Conservation (phyloP, 2,797 vertebrate genomes). For the Cynopterus sphinx region DNA sequence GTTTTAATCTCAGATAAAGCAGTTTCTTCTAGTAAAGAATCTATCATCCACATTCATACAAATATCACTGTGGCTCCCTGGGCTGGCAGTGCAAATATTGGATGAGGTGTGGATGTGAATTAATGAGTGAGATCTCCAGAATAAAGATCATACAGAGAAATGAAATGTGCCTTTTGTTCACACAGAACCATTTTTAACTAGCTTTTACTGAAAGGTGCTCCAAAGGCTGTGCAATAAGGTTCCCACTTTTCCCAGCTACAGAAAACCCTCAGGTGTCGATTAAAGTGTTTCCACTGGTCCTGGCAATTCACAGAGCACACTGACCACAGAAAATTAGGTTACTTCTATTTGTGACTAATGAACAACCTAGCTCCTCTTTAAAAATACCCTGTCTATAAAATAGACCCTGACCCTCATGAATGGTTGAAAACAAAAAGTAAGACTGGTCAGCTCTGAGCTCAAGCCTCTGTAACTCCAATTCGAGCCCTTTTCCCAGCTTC, state of each 20-base stretch:
- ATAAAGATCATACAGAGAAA: not conserved
- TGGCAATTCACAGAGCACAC: not conserved
- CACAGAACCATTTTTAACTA: not conserved
- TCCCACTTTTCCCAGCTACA: not conserved
- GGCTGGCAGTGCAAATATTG: not conserved
- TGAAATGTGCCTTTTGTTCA: not conserved
- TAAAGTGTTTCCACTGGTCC: not conserved
- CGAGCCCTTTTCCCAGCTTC: conserved; percentile 14
- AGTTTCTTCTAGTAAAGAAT: not conserved
- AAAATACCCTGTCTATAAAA: not conserved
- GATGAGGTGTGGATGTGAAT: not conserved
- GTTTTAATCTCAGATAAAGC: not conserved
- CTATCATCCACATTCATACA: not conserved
- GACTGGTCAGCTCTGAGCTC: not conserved
- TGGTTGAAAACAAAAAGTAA: conserved; percentile 8
- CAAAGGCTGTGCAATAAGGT: not conserved
- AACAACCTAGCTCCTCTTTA: not conserved
- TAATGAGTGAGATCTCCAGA: not conserved
- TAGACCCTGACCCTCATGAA: not conserved
- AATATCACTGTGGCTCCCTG: not conserved
- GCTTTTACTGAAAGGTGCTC: not conserved
- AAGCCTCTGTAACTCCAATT: not conserved
- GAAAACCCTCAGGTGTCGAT: not conserved
- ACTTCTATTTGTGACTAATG: conserved; percentile 40
- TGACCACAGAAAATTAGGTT: not conserved